Evolutionary conservation across 92 coral and sea anemone species (phyloP), one percentile per base, ranked within the genome.

Genomic region (Isaurus tuberculatus): DNA sequence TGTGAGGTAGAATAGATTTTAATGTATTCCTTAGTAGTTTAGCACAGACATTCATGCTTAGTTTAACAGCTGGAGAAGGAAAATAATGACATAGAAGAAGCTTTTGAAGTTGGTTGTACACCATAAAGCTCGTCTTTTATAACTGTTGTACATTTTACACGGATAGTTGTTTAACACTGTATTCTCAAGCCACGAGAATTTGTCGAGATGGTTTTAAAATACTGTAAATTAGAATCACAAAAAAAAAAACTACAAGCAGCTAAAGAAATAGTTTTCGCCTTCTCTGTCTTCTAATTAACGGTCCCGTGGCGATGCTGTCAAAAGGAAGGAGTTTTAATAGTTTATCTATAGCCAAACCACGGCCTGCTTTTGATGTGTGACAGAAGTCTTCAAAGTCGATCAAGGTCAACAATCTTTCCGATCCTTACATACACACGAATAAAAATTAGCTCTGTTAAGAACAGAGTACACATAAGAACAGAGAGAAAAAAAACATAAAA

Each of bases 381-480:
- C 55, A 77, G 69, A 77, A 77, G 70, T 33, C 49, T 58, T 58
- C 82, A 33, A 63, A 25, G 31, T 77, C 64, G 69, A 77, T 60
- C 32, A 19, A 14, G 70, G 17, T 58, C 64, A 77, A 28, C 6
- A 30, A 9, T 55, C 33, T 77, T 77, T 57, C 29, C 68, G 15
- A 69, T 77, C 70, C 57, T 48, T 30, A 55, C 31, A 57, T 57
- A n/a, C 82, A 77, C 82, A 55, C 82, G 80, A 13, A 9, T 23
- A 63, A 16, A 57, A 77, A 77, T 77, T 77, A 77, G 82, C 70
- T n/a, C 55, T 33, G 48, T 77, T 58, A 58, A 60, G 46, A 10
- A 30, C 53, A n/a, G 82, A 57, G 68, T 77, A 77, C 82, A 77
- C 70, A 33, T 19, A 57, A 48, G 65, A 60, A 60, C 82, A 77